Percentiles rank a stretch among this genome's conserved stretches.
Conservation (phyloP, 2,888 invertebrate species). For the Amblyjoppa proteus region DNA sequence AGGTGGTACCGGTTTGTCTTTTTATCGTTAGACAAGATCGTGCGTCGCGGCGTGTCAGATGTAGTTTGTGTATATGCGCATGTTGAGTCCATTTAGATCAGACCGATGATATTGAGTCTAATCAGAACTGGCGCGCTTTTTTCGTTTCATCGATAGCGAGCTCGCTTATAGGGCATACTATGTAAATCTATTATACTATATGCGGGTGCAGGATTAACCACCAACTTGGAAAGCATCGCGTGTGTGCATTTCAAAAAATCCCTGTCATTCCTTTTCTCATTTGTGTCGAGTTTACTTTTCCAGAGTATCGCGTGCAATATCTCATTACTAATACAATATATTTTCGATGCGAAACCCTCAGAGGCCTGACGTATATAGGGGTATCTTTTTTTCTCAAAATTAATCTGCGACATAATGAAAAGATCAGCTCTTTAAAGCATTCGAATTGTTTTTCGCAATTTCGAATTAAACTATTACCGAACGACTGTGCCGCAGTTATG, state of each 20-base stretch:
- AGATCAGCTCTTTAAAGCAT: neutral
- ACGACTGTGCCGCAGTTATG: conserved; percentile 12
- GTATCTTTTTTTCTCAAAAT: neutral
- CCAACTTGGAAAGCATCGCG: neutral
- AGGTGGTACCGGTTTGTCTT: conserved; percentile 73
- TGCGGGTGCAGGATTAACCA: conserved; percentile 21
- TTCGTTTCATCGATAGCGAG: conserved; percentile 13
- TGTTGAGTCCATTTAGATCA: conserved; percentile 71
- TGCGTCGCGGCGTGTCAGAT: conserved; percentile 51
- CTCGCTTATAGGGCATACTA: conserved; percentile 4
- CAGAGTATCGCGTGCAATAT: conserved; percentile 2
- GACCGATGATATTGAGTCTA: conserved; percentile 68
- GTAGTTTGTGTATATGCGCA: conserved; percentile 38
- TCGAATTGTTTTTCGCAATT: neutral
- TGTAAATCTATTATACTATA: conserved; percentile 17
- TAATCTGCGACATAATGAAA: neutral
- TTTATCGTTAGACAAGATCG: conserved; percentile 72
- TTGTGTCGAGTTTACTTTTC: neutral
- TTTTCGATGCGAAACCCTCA: neutral
- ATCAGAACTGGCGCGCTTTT: conserved; percentile 63
- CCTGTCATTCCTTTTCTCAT: neutral
- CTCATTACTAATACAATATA: neutral
- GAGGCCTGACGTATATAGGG: too few relatives aligned
- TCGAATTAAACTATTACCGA: conserved; percentile 14
- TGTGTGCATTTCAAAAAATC: conserved; percentile 1